A percentile compares a stretch with the other conserved stretches of the same genome.
These are phyloP conservation scores for Myotis pilosus DNA, from an alignment of 2,797 vertebrate genomes.

Conservation along the genomic window DNA sequence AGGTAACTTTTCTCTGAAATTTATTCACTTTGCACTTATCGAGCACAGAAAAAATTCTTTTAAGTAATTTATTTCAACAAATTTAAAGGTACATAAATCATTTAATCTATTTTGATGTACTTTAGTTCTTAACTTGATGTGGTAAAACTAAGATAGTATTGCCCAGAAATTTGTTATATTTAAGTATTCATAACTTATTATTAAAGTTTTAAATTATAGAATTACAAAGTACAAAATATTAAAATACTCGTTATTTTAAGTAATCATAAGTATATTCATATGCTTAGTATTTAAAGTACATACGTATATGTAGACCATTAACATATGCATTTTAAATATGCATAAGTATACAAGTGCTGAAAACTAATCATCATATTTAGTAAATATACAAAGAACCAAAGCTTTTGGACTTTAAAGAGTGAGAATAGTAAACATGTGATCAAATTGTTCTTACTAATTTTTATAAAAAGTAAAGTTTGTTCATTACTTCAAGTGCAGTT, in stretches of 20 bases:
- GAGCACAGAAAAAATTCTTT: conserved; percentile 1
- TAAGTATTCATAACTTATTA: conserved; percentile 31
- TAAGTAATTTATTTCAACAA: conserved; percentile 49
- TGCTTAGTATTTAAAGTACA: not conserved
- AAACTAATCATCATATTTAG: conserved; percentile 34
- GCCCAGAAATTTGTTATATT: conserved; percentile 18
- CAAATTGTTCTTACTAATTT: conserved; percentile 16
- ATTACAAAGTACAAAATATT: not conserved
- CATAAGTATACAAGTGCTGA: not conserved
- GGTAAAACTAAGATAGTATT: conserved; percentile 49
- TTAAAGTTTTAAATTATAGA: conserved; percentile 9
- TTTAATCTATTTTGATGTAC: conserved; percentile 28
- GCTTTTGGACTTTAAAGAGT: not conserved
- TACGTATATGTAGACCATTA: not conserved
- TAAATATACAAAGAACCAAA: conserved; percentile 42
- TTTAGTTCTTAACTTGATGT: conserved; percentile 33
- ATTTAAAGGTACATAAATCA: conserved; percentile 5
- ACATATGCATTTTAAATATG: conserved; percentile 28
- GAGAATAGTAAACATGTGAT: not conserved
- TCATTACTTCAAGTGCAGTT: not conserved
- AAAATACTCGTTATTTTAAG: conserved; percentile 31
- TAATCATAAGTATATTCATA: not conserved
- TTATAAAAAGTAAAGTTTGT: conserved; percentile 14
- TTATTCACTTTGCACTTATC: conserved; percentile 46
- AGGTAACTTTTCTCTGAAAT: conserved; percentile 35